Evolutionary conservation across 2,113 vertebrate species (phyloP).

Genomic region (Junco hyemalis): DNA sequence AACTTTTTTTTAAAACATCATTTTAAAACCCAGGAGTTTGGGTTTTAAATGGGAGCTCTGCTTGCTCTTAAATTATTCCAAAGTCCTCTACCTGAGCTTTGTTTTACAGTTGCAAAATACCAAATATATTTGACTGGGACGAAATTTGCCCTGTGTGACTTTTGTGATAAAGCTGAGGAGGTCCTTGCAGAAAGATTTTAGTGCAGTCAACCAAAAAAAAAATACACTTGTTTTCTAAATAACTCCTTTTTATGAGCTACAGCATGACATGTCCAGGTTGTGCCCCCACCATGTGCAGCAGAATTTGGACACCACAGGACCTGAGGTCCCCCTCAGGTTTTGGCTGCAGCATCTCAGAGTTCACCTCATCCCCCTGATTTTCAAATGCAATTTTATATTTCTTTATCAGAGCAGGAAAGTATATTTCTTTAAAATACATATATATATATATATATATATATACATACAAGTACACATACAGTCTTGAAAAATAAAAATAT

Average conservation of each 20-base stretch:
- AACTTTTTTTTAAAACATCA: fast-evolving
- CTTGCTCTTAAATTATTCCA: neutral
- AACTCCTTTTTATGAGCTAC: neutral
- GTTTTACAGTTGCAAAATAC: neutral
- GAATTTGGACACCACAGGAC: neutral
- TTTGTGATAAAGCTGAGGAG: neutral
- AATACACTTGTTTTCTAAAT: neutral
- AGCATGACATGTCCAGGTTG: neutral
- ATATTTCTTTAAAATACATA: fast-evolving
- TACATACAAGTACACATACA: neutral
- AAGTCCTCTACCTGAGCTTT: neutral
- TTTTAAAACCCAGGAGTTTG: neutral
- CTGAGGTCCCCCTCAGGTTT: fast-evolving
- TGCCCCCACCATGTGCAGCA: neutral
- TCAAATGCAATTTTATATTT: neutral
- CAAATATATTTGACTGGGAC: neutral
- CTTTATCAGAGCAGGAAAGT: neutral
- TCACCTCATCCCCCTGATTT: neutral
- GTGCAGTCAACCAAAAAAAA: neutral
- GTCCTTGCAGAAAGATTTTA: neutral
- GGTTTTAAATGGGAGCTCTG: neutral
- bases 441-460: neutral
- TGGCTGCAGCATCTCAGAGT: neutral
- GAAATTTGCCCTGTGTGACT: neutral
- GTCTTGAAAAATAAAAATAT: neutral